phyloP scores from a whole-genome alignment of 2,797 vertebrate genomes.

The Chelmon rostratus region DNA sequence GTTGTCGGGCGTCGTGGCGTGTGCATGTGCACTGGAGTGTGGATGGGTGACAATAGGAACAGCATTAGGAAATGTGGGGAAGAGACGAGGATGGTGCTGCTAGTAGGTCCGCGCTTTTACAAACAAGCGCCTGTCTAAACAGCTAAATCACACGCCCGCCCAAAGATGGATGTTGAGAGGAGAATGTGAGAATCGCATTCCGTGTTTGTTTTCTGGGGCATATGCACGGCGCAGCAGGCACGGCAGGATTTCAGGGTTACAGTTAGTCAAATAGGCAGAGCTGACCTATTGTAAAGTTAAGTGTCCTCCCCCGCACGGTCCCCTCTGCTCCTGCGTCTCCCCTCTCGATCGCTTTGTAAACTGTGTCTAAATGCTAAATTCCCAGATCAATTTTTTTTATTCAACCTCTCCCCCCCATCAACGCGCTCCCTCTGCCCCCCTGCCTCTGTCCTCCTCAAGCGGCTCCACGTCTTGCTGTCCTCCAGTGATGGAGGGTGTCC shows the following conservation, averaged over 20 bases:
- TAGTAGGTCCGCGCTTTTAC: slow-evolving; percentile 73
- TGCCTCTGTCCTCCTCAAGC: slow-evolving; percentile 74
- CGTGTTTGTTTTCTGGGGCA: slow-evolving; percentile 35
- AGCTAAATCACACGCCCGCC: slow-evolving; percentile 71
- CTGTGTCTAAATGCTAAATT: slow-evolving; percentile 91
- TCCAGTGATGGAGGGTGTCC: slow-evolving; percentile 72
- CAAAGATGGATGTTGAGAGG: slow-evolving; percentile 62
- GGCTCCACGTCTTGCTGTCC: slow-evolving; percentile 79
- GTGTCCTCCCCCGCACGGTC: slow-evolving; percentile 72
- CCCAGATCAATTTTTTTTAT: slow-evolving; percentile 89
- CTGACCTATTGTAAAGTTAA: slow-evolving; percentile 86
- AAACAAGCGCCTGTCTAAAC: slow-evolving; percentile 82
- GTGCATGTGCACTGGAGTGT: slow-evolving; percentile 79
- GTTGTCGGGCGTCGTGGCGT: slow-evolving; percentile 42
- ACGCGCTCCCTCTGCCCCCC: slow-evolving; percentile 67
- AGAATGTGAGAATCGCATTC: slow-evolving; percentile 41
- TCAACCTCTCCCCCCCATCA: slow-evolving; percentile 78
- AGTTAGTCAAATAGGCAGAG: slow-evolving; percentile 73
- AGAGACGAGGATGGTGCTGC: slow-evolving; percentile 79
- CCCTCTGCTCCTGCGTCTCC: slow-evolving; percentile 71
- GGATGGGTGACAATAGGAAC: slow-evolving; percentile 83
- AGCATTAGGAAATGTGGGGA: slow-evolving; percentile 84
- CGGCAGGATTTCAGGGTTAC: slow-evolving; percentile 49
- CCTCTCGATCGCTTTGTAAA: slow-evolving; percentile 86
- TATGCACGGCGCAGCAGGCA: slow-evolving; percentile 20